Conservation (phyloP, 2,113 vertebrate species). For the Oreochromis spilurus region DNA sequence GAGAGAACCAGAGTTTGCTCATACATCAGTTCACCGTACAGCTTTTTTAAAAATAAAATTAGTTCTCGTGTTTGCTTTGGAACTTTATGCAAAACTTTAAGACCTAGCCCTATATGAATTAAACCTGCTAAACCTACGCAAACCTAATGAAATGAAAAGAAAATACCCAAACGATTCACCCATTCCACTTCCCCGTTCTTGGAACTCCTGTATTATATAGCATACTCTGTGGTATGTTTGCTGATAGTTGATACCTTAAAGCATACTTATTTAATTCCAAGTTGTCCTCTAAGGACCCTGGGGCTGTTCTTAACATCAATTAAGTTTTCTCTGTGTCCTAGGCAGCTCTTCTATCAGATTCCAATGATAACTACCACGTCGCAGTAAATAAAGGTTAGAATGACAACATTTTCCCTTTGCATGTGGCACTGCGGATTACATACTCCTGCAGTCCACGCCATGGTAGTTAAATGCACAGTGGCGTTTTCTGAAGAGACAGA, state of each 20-base stretch:
- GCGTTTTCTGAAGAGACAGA: slow-evolving; percentile 18
- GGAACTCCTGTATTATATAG: neutral
- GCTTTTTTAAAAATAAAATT: neutral
- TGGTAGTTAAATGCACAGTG: slow-evolving; percentile 37
- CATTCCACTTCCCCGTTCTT: neutral
- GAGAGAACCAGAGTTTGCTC: neutral
- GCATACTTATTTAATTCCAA: neutral
- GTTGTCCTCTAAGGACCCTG: neutral
- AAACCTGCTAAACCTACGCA: neutral
- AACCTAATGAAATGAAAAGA: neutral
- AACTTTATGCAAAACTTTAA: neutral
- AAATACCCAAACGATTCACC: neutral
- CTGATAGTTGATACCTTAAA: neutral
- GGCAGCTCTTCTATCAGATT: neutral
- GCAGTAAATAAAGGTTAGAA: slow-evolving; percentile 22
- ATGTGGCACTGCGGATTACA: neutral
- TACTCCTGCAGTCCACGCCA: slow-evolving; percentile 21
- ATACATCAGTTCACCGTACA: neutral
- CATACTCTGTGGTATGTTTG: neutral
- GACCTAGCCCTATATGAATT: neutral
- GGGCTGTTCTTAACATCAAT: neutral
- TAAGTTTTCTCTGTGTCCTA: neutral
- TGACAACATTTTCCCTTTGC: slow-evolving; percentile 8
- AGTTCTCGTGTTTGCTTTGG: neutral
- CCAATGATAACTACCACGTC: neutral